Percentiles rank a stretch among this genome's conserved stretches.
phyloP scores from a whole-genome alignment of 2,797 vertebrate genomes.

The Coregonus suidteri region DNA sequence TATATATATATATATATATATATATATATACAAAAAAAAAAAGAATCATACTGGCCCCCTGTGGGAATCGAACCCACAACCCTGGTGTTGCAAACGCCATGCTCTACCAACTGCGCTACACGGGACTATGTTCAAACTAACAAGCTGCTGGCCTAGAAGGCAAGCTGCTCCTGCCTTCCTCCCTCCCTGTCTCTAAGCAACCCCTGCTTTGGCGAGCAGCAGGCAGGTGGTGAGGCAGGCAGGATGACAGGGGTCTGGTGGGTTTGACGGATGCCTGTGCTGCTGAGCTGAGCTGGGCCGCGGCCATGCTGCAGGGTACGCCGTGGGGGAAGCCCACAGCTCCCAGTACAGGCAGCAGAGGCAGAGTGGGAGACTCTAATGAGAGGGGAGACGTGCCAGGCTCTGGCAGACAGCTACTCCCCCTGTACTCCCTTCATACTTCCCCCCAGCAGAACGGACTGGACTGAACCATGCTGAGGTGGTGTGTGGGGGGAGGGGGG shows the following conservation, averaged over 20 bases:
- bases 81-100: too few species aligned
- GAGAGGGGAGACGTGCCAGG: conserved; percentile 66
- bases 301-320: conserved; percentile 69
- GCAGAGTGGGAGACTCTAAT: conserved; percentile 65
- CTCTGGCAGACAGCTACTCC: conserved; percentile 64
- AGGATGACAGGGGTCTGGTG: neutral
- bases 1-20: too few species aligned
- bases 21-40: too few species aligned
- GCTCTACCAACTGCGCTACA: too few species aligned
- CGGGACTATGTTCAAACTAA: conserved; percentile 42
- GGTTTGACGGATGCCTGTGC: conserved; percentile 23
- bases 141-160: conserved; percentile 35
- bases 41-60: too few species aligned
- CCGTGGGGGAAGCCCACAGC: conserved; percentile 63
- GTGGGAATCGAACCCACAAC: too few species aligned
- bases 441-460: neutral
- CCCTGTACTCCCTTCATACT: conserved; percentile 33
- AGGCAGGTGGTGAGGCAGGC: neutral
- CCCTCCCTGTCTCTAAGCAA: neutral
- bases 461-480: neutral
- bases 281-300: conserved; percentile 40
- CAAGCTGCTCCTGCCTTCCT: conserved; percentile 35
- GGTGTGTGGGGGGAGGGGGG: neutral
- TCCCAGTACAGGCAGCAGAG: conserved; percentile 41
- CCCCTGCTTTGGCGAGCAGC: neutral